Evolutionary conservation across 2,888 invertebrate species (phyloP), one percentile per base, ranked within the genome.

Genomic region (Muschampia plurimacula): DNA sequence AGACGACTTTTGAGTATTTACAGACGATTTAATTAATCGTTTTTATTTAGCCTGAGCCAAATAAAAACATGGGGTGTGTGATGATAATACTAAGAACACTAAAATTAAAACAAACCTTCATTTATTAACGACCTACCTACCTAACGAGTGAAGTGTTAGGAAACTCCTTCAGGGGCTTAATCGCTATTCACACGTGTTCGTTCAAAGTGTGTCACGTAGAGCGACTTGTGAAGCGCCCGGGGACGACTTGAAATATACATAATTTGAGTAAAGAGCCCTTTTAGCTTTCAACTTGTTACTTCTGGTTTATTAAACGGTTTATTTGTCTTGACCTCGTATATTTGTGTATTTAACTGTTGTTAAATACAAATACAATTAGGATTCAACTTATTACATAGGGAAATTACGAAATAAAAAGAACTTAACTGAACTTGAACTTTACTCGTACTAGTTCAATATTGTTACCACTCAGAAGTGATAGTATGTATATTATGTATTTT

Each of bases 131-230:
- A n/a, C n/a, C 1, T 49, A 12, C 49, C n/a, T n/a, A 46, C 12
- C n/a, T 49, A 28, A 28, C 39, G 22, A 44, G 44, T 44, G 44
- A 15, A 44, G 41, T 44, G 44, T 64, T 46, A 46, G 44, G 44
- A 13, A 52, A 63, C 63, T 62, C 62, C 55, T 64, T 71, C 65
- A 49, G 65, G 39, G 64, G 65, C 59, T 66, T 66, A 63, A 69
- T 28, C 28, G 70, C 46, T 49, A 49, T 65, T 65, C 65, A n/a
- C 60, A 59, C 36, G 65, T 44, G 15, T 49, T 49, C 57, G 22
- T 59, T 59, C 49, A 59, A 71, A 65, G 65, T 71, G 22, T 71
- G 70, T 71, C 70, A 71, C 46, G 57, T 67, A 55, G 55, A 39
- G 55, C 67, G 57, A 12, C 67, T 41, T n/a, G 60, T 60, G 8